Evolutionary conservation across 92 coral and sea anemone genomes (phyloP).

Genomic region (Diadumene lineata): DNA sequence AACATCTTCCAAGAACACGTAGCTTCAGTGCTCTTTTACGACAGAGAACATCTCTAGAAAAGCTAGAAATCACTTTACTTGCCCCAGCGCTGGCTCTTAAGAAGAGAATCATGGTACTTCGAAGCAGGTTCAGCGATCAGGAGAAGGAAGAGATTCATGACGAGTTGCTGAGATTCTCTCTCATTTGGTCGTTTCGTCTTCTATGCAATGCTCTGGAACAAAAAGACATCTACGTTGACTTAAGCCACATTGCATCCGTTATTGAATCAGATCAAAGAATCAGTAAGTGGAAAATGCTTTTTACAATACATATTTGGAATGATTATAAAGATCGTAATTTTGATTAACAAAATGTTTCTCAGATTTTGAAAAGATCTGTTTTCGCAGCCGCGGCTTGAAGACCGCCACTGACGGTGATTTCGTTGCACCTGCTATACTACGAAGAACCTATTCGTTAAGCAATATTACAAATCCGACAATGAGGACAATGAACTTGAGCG

Average conservation of each 20-base stretch:
- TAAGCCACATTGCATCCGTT: conserved; percentile 9
- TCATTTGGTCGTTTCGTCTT: conserved; percentile 48
- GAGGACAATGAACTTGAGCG: too few relatives aligned
- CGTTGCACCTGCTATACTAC: too few relatives aligned
- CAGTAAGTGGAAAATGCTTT: conserved; percentile 44
- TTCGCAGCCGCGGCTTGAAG: too few relatives aligned
- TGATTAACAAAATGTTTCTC: too few relatives aligned
- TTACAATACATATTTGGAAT: too few relatives aligned
- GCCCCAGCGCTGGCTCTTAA: conserved; percentile 31
- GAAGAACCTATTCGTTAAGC: too few relatives aligned
- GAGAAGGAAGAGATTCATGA: conserved; percentile 78
- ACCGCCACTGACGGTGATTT: too few relatives aligned
- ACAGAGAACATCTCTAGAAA: too few relatives aligned
- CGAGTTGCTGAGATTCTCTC: conserved; percentile 59
- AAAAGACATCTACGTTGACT: conserved; percentile 1
- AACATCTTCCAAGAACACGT: not conserved
- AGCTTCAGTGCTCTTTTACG: too few relatives aligned
- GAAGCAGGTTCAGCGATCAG: conserved; percentile 77
- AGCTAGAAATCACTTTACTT: not conserved
- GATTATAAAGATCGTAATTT: too few relatives aligned
- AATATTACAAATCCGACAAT: too few relatives aligned
- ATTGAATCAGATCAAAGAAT: conserved; percentile 50
- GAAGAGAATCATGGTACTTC: conserved; percentile 41
- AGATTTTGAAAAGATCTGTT: too few relatives aligned
- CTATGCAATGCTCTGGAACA: not conserved